Evolutionary conservation across 2,113 vertebrate genomes (phyloP), one percentile per base, ranked within the genome.

Genomic region (Aplodontia rufa): DNA sequence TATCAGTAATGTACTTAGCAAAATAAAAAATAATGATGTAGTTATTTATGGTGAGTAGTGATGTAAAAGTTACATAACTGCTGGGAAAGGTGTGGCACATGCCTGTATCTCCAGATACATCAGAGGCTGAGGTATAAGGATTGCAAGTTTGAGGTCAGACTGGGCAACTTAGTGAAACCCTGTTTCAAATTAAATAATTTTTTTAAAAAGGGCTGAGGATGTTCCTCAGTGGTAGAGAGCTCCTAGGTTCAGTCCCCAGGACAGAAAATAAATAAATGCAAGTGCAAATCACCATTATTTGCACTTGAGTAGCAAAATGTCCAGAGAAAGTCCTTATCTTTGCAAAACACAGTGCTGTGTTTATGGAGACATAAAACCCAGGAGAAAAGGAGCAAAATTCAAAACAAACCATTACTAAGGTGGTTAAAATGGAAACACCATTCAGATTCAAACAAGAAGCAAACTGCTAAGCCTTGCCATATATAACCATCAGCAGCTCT

Each of bases 281-380:
- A 95, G 55, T 40, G 6, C 17, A 28, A 35, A 47, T 64, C 40
- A 35, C 68, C 53, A 32, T 68, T 62, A 53, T 88, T 83, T 78
- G 42, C 40, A 60, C 83, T 82, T 95, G 93, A 68, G 80, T 86
- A 94, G 37, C 49, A 89, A 86, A 75, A 91, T 87, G 37, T 80
- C 32, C 69, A 78, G 45, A 94, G 72, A 93, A 90, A 79, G n/a
- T 58, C 12, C 22, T 92, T 74, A 90, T 92, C 64, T 95, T 92
- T 91, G 49, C 37, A 90, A 97, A 96, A 68, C 87, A 91, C 62
- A 53, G 40, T 45, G 53, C 78, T 91, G 45, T 24, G 40, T 87
- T 96, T 83, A 82, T 60, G n/a, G 93, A 90, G 71, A 81, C 35
- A 74, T 32, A 53, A 87, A 92, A 93, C 68, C 37, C 26, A 88